phyloP scores from a whole-genome alignment of 1,140 invertebrate genomes.

The Rhizoglyphus robini region DNA sequence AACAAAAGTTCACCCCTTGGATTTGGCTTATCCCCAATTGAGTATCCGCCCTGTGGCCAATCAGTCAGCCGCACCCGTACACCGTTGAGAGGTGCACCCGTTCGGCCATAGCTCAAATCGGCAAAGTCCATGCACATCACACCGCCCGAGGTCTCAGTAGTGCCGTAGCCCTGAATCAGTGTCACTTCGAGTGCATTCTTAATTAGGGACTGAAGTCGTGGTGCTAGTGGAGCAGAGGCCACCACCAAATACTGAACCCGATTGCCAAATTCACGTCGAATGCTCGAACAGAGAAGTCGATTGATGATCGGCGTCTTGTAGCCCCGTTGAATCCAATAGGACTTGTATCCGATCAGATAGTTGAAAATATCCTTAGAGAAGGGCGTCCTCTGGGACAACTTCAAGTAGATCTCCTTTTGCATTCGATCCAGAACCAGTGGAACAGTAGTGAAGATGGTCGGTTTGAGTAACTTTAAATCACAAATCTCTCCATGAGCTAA shows the following conservation, averaged over 20 bases:
- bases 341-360: constrained; percentile 23
- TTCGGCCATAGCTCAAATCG: constrained; percentile 64
- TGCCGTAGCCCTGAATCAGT: constrained; percentile 59
- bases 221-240: constrained; percentile 86
- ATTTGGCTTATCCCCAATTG: constrained; percentile 70
- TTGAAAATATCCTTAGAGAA: constrained; percentile 44
- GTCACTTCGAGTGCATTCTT: constrained; percentile 80
- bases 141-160: constrained; percentile 23
- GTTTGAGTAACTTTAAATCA: constrained; percentile 28
- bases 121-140: constrained; percentile 35
- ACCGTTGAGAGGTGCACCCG: constrained; percentile 71
- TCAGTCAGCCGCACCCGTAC: constrained; percentile 50
- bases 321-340: constrained; percentile 26
- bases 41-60: constrained; percentile 46
- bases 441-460: constrained; percentile 30
- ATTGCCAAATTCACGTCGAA: constrained; percentile 69
- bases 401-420: constrained; percentile 75
- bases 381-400: constrained; percentile 55
- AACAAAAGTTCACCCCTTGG: constrained; percentile 89
- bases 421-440: constrained; percentile 25
- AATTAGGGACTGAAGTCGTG: constrained; percentile 88
- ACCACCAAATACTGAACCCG: constrained; percentile 67
- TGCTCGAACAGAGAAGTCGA: constrained; percentile 51
- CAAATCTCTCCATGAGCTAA: constrained; percentile 28
- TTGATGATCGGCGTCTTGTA: constrained; percentile 22